Conservation (phyloP, 1,140 invertebrate species). For the Drosophila tani region DNA sequence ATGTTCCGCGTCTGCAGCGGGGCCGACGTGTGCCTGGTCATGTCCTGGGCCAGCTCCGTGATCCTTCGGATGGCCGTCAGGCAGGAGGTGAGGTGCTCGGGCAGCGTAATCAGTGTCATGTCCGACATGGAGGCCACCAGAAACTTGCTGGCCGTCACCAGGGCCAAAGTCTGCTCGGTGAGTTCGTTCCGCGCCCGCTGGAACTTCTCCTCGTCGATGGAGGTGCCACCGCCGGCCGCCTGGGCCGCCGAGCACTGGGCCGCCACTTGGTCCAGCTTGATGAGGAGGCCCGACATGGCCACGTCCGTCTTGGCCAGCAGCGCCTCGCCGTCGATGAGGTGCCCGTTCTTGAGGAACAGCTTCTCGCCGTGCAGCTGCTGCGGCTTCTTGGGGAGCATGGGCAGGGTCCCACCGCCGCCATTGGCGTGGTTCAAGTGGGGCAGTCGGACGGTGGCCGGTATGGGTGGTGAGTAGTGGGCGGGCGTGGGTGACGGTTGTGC, state of each 20-base stretch:
- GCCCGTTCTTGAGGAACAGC: slow-evolving; percentile 86
- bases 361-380: slow-evolving; percentile 76
- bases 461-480: slow-evolving; percentile 75
- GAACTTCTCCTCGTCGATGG: slow-evolving; percentile 90
- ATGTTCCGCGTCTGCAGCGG: slow-evolving; percentile 92
- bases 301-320: slow-evolving; percentile 89
- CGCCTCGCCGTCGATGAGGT: slow-evolving; percentile 87
- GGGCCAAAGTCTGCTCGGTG: slow-evolving; percentile 91
- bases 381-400: slow-evolving; percentile 77
- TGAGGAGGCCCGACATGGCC: slow-evolving; percentile 88
- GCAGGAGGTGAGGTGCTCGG: slow-evolving; percentile 89
- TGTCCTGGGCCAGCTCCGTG: slow-evolving; percentile 89
- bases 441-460: slow-evolving; percentile 73
- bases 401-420: slow-evolving; percentile 36
- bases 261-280: slow-evolving; percentile 89
- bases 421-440: slow-evolving; percentile 68
- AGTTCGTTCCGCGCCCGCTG: slow-evolving; percentile 91
- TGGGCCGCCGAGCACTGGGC: slow-evolving; percentile 89
- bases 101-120: slow-evolving; percentile 86
- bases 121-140: slow-evolving; percentile 92
- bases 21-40: slow-evolving; percentile 90
- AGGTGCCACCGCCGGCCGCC: slow-evolving; percentile 88
- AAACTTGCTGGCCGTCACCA: slow-evolving; percentile 93
- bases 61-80: slow-evolving; percentile 89
- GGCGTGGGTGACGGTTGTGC: slow-evolving; percentile 35